phyloP scores from a whole-genome alignment of 2,888 invertebrate genomes.

The Gasteruption jaculator region DNA sequence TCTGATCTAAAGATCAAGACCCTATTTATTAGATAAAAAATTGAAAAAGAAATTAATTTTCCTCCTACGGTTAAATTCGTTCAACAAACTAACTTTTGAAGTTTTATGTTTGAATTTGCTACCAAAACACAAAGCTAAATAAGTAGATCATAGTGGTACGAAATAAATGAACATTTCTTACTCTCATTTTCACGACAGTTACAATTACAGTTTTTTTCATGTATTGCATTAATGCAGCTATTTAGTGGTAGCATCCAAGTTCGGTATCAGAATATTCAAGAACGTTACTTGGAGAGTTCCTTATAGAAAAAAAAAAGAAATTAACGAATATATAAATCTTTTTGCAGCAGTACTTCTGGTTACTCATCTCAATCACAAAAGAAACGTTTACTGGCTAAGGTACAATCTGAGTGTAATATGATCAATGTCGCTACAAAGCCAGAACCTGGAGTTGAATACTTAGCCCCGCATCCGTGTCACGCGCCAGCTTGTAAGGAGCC shows the following conservation, averaged over 20 bases:
- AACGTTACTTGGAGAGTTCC: too few relatives aligned
- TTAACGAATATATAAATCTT: not conserved
- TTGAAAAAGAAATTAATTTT: too few relatives aligned
- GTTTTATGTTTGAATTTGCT: too few relatives aligned
- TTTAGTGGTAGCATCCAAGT: not conserved
- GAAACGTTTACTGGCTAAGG: conserved; percentile 83
- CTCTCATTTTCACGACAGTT: not conserved
- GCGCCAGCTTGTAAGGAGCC: conserved; percentile 56
- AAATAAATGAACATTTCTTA: too few relatives aligned
- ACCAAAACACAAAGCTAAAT: too few relatives aligned
- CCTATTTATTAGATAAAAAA: too few relatives aligned
- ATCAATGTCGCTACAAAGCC: conserved; percentile 60
- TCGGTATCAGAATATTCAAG: too few relatives aligned
- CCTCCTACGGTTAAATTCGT: too few relatives aligned
- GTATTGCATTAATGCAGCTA: not conserved
- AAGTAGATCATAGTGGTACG: too few relatives aligned
- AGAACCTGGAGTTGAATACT: conserved; percentile 56
- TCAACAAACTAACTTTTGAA: too few relatives aligned
- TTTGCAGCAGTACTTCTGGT: conserved; percentile 40
- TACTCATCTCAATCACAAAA: conserved; percentile 76
- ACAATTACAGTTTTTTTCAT: not conserved
- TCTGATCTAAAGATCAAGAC: too few relatives aligned
- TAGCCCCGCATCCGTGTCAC: conserved; percentile 51
- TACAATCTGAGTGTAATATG: conserved; percentile 70
- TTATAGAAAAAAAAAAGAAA: too few relatives aligned